These are phyloP conservation scores for Orussus abietinus DNA, from an alignment of 1,140 invertebrate genomes.

Conservation along the genomic window DNA sequence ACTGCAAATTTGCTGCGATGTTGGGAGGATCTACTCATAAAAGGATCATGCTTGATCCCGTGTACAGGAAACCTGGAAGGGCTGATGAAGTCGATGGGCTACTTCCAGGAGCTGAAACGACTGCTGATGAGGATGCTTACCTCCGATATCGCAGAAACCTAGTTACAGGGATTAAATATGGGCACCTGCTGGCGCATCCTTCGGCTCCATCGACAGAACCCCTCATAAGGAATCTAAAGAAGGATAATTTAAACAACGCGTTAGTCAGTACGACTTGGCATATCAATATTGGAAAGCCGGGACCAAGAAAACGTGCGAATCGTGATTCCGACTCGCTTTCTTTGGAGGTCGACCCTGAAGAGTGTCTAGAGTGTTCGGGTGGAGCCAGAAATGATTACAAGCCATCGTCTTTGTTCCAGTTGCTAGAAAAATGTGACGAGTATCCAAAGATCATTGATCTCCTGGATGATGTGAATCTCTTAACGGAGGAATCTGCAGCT, in stretches of 20 bases:
- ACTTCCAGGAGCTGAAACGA: constrained; percentile 21
- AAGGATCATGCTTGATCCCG: constrained; percentile 19
- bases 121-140: constrained; percentile 27
- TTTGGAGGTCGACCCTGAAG: constrained; percentile 1
- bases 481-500: constrained; percentile 7
- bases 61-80: constrained; percentile 23
- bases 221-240: constrained; percentile 12
- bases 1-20: constrained; percentile 12
- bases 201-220: constrained; percentile 11
- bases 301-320: constrained; percentile 10
- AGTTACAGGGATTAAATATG: constrained; percentile 18
- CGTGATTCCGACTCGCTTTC: constrained; percentile 13
- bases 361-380: constrained; percentile 8
- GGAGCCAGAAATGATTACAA: not conserved
- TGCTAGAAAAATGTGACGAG: constrained; percentile 16
- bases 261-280: constrained; percentile 32
- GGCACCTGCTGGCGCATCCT: constrained; percentile 14
- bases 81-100: constrained; percentile 3
- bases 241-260: constrained; percentile 19
- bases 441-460: constrained; percentile 40
- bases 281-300: constrained; percentile 24
- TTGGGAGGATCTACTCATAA: constrained; percentile 9
- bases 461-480: constrained; percentile 14
- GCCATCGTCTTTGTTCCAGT: constrained; percentile 11
- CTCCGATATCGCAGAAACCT: constrained; percentile 28